Percentiles rank a stretch among this genome's conserved stretches.
Conservation (phyloP, 1,140 invertebrate species). For the Macrosteles quadrilineatus region DNA sequence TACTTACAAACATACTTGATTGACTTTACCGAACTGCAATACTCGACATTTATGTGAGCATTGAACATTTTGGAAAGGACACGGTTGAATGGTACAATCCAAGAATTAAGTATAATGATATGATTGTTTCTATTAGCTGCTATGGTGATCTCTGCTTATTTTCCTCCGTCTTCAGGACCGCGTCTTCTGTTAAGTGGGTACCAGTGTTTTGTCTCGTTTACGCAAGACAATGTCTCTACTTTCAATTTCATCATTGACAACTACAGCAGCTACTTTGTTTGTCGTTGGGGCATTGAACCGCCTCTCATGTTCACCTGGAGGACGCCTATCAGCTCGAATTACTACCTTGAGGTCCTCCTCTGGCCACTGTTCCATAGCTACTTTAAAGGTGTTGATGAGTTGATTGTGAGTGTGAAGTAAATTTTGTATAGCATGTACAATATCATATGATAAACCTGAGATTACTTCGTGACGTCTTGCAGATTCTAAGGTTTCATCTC, state of each 20-base stretch:
- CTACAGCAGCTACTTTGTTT: conserved; percentile 42
- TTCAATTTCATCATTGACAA: conserved; percentile 43
- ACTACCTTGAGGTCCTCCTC: conserved; percentile 33
- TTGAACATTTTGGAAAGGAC: conserved; percentile 12
- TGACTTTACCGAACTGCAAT: conserved; percentile 46
- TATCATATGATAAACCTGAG: no score
- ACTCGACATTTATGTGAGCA: conserved; percentile 50
- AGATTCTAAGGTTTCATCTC: conserved; percentile 37
- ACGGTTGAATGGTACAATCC: not conserved
- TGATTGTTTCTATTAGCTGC: no score
- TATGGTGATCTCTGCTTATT: no score
- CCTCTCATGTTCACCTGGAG: conserved; percentile 42
- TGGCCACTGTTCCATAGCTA: conserved; percentile 40
- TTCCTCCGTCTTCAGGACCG: no score
- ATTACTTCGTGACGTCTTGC: conserved; percentile 23
- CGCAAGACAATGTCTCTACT: conserved; percentile 43
- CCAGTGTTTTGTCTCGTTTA: conserved; percentile 34
- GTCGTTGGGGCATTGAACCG: conserved; percentile 43
- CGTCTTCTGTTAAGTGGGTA: no score
- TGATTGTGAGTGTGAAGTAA: conserved; percentile 41
- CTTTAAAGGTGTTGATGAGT: conserved; percentile 43
- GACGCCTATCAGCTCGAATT: conserved; percentile 44
- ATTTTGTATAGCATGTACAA: conserved; percentile 38
- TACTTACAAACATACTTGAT: conserved; percentile 51
- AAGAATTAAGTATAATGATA: no score